phyloP scores from a whole-genome alignment of 2,797 vertebrate species.

The Gastrophryne carolinensis region DNA sequence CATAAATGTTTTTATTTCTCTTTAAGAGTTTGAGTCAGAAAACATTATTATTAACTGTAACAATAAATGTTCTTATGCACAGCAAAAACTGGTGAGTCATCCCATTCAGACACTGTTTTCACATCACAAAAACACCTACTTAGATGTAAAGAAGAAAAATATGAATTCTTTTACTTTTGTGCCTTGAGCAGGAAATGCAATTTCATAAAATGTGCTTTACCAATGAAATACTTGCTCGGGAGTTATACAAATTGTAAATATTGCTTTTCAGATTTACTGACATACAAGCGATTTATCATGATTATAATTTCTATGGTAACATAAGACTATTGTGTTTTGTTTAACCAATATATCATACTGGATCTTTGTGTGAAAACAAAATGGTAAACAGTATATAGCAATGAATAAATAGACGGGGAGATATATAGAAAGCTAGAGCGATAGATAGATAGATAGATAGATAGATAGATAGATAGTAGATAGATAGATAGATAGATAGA shows the following conservation, averaged over 20 bases:
- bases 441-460: too few species aligned
- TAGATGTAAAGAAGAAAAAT: conserved; percentile 19
- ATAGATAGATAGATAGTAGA: too few species aligned
- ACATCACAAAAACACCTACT: neutral
- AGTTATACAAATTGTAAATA: conserved; percentile 26
- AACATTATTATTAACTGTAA: neutral
- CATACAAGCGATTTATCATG: conserved; percentile 26
- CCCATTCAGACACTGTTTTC: neutral
- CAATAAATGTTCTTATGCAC: neutral
- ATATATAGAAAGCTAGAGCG: too few species aligned
- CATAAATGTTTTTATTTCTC: too few species aligned
- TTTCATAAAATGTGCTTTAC: conserved; percentile 31
- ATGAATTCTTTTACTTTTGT: conserved; percentile 14
- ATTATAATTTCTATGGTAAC: conserved; percentile 2
- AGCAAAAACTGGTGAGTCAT: neutral
- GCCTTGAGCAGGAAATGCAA: conserved; percentile 37
- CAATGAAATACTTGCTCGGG: neutral
- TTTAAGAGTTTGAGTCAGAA: neutral
- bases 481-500: too few species aligned
- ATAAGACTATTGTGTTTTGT: conserved; percentile 12
- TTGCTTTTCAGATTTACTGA: conserved; percentile 19
- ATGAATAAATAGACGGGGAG: too few species aligned
- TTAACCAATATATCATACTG: too few species aligned
- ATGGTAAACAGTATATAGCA: too few species aligned
- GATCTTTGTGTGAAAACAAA: too few species aligned